A percentile compares a stretch with the other conserved stretches of the same genome.
These are phyloP conservation scores for Chelonia mydas DNA, from an alignment of 2,797 vertebrate species.

Conservation along the genomic window DNA sequence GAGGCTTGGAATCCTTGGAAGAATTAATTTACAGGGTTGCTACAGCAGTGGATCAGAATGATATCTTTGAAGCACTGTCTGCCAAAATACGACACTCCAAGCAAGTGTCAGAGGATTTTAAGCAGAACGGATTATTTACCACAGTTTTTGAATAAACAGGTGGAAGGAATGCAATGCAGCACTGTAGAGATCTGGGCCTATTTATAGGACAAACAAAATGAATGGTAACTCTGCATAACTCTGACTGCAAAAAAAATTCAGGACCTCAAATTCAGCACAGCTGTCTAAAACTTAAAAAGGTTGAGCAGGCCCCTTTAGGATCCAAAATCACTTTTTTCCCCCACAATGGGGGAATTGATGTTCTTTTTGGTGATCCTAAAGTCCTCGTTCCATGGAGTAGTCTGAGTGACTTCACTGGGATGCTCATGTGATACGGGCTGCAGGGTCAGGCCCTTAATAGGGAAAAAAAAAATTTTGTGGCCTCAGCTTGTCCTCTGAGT, in stretches of 20 bases:
- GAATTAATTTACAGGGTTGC: constrained; percentile 85
- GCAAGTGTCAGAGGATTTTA: constrained; percentile 84
- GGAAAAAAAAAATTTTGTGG: not conserved
- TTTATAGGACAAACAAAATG: not conserved
- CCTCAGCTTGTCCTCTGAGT: not conserved
- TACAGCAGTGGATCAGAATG: constrained; percentile 83
- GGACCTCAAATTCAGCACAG: not conserved
- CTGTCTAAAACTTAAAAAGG: not conserved
- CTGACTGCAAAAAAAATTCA: not conserved
- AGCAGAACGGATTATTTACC: constrained; percentile 80
- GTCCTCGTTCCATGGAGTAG: not conserved
- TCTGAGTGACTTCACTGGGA: not conserved
- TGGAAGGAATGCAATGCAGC: not conserved
- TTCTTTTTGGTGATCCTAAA: not conserved
- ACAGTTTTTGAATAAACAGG: constrained; percentile 80
- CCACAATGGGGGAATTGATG: no score
- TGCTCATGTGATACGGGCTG: not conserved
- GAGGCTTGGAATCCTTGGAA: constrained; percentile 84
- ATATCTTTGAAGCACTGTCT: constrained; percentile 83
- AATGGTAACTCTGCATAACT: not conserved
- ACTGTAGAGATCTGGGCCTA: not conserved
- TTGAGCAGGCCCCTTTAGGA: not conserved
- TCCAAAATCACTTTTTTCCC: not conserved
- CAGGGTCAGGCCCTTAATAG: not conserved
- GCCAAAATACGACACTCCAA: constrained; percentile 86